Evolutionary conservation across 92 coral and sea anemone species (phyloP).

Genomic region (Porites rus): DNA sequence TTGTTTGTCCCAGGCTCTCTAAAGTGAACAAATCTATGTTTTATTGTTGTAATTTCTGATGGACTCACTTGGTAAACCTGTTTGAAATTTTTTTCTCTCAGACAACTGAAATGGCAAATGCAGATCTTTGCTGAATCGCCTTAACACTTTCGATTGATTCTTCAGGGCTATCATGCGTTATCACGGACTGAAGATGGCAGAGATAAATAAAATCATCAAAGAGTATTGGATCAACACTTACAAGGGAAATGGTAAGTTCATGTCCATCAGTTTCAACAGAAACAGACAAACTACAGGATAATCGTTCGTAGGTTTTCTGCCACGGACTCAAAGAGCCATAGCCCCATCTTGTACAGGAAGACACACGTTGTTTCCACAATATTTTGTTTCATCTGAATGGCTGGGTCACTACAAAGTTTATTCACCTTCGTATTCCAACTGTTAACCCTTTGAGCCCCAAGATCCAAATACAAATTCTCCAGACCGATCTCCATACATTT

Average conservation of each 20-base stretch:
- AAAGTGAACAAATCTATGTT: background rate
- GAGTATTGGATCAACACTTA: slow-evolving; percentile 99
- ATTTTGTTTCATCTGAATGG: too few relatives aligned
- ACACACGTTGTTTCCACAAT: too few relatives aligned
- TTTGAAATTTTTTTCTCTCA: background rate
- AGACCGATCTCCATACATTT: too few relatives aligned
- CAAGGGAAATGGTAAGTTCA: slow-evolving; percentile 90
- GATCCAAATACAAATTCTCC: too few relatives aligned
- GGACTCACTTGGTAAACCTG: background rate
- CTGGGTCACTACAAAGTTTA: too few relatives aligned
- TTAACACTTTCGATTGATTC: background rate
- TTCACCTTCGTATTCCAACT: too few relatives aligned
- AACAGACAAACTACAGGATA: background rate
- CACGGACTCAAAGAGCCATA: too few relatives aligned
- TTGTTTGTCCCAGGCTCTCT: too few relatives aligned
- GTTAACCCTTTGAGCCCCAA: too few relatives aligned
- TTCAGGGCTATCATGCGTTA: slow-evolving; percentile 94
- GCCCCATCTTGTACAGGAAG: too few relatives aligned
- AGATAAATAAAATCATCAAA: slow-evolving; percentile 94
- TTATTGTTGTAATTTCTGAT: too few relatives aligned
- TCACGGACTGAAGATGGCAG: slow-evolving; percentile 94
- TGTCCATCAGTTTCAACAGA: background rate
- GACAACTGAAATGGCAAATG: slow-evolving; percentile 97
- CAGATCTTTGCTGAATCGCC: slow-evolving; percentile 48
- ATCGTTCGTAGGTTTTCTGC: too few relatives aligned